Base-by-base conservation (phyloP, 2,113 vertebrate species). In the Cairina moschata region DNA sequence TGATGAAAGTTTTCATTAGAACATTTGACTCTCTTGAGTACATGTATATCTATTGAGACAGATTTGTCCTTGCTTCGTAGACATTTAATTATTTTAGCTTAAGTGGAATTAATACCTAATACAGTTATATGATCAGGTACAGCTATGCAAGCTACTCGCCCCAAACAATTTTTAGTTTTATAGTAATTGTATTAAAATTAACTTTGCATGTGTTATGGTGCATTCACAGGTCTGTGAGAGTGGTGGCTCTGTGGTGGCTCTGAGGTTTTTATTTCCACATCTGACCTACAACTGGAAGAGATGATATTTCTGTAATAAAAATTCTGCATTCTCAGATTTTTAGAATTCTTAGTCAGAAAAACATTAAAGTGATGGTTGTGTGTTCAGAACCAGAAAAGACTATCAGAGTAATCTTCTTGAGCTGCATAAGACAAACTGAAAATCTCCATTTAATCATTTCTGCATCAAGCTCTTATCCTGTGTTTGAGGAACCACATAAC, bases 361-460 rank as follows among this genome's bases (percentile, higher is more conserved):
- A 10, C 42, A 34, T 22, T 26, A 17, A 86, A 66, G 4, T 28
- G 3, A 22, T 4, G 8, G 5, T 4, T 3, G 0, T 38, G 4
- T 1, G 1, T 62, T 90, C 71, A 77, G 50, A 82, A 82, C 5
- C 26, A 52, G 31, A 82, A 36, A 77, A 80, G 9, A 34, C 6
- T 65, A 3, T 42, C 40, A 65, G 2, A 36, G 17, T 76, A 9
- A 34, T 32, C 17, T 59, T 86, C 67, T 67, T 12, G 8, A 81
- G 7, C 10, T 85, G 5, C 5, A 1, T 63, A 7, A 66, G 17
- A 36, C 5, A 88, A 79, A 87, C 8, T 8, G 79, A 62, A 88
- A 34, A 66, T 48, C 25, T 85, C 23, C 10, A 7, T 68, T 79
- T 25, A 82, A 34, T 59, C 5, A 60, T 46, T 92, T 85, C 46